Percentiles rank a stretch among this genome's conserved stretches.
phyloP scores from a whole-genome alignment of 30 jellyfish, hydroid and myxozoan species.

The Pelagia noctiluca region DNA sequence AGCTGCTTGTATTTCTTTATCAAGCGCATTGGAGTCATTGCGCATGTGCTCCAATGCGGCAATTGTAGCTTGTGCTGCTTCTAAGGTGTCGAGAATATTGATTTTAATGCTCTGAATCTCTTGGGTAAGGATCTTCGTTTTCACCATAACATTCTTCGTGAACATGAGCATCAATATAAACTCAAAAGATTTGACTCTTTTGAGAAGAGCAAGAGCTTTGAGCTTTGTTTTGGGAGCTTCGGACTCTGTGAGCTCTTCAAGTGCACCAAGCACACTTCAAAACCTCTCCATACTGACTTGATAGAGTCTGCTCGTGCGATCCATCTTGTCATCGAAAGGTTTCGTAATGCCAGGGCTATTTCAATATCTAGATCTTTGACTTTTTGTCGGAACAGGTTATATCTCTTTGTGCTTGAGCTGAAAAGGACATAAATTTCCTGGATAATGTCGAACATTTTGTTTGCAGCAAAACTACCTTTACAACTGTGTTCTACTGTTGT shows the following conservation, averaged over 20 bases:
- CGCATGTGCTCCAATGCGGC: conserved; percentile 13
- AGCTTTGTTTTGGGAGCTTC: not conserved
- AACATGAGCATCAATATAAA: conserved; percentile 16
- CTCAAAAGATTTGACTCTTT: conserved; percentile 1
- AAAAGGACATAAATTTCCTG: conserved; percentile 3
- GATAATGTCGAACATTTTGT: conserved; percentile 5
- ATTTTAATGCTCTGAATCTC: not conserved
- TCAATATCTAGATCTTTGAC: conserved; percentile 15
- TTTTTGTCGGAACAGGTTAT: conserved; percentile 7
- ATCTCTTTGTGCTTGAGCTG: conserved; percentile 19
- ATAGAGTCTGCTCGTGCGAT: conserved; percentile 35
- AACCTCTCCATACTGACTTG: not conserved
- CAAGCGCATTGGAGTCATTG: conserved; percentile 3
- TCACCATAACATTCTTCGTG: conserved; percentile 4
- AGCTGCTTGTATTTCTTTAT: conserved; percentile 20
- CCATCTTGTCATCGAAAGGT: conserved; percentile 11
- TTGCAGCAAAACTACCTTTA: not conserved
- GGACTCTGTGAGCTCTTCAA: not conserved
- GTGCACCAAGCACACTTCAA: not conserved
- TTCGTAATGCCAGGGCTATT: conserved; percentile 3
- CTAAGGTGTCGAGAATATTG: conserved; percentile 21
- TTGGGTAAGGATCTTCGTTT: conserved; percentile 14
- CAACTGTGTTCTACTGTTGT: conserved; percentile 35
- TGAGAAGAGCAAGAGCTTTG: not conserved
- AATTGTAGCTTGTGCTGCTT: conserved; percentile 5